These are phyloP conservation scores for Pseudorhiza aurosa DNA, from an alignment of 30 jellyfish, hydroid and myxozoan species.

Conservation along the genomic window DNA sequence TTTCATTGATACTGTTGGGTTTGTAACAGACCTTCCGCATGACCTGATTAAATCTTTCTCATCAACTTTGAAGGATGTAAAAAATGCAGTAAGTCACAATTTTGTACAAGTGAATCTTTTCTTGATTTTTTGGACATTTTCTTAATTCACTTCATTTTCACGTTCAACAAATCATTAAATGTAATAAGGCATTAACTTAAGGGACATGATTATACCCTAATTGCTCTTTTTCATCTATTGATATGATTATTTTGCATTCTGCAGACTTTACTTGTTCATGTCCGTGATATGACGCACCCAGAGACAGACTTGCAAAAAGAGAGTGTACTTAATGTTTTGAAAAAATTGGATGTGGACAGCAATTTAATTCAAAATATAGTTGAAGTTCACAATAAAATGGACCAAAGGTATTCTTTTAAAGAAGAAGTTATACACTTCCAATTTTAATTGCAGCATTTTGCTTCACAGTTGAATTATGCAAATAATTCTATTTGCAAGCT, in stretches of 20 bases:
- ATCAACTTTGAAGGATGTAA: slow-evolving; percentile 91
- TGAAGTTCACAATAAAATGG: slow-evolving; percentile 87
- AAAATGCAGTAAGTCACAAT: slow-evolving; percentile 86
- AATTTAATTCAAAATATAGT: slow-evolving; percentile 75
- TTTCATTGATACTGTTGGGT: slow-evolving; percentile 96
- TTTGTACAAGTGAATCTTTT: too few relatives aligned
- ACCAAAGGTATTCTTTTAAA: slow-evolving; percentile 47
- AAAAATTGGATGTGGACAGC: slow-evolving; percentile 58
- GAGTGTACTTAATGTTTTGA: slow-evolving; percentile 83
- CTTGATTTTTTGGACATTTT: too few relatives aligned
- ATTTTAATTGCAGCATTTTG: not conserved
- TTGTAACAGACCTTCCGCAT: slow-evolving; percentile 96
- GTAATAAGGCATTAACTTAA: too few relatives aligned
- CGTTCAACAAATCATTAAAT: too few relatives aligned
- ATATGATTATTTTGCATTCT: not conserved
- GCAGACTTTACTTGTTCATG: slow-evolving; percentile 92
- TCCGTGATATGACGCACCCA: slow-evolving; percentile 96
- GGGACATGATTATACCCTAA: too few relatives aligned
- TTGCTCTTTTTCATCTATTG: too few relatives aligned
- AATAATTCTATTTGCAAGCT: too few relatives aligned
- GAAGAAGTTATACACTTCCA: not conserved
- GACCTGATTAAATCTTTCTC: slow-evolving; percentile 93
- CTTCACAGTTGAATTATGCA: too few relatives aligned
- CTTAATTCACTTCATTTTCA: too few relatives aligned
- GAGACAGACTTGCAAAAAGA: slow-evolving; percentile 86